Evolutionary conservation across 2,888 invertebrate species (phyloP), one percentile per base, ranked within the genome.

Genomic region (Acrobasis suavella): DNA sequence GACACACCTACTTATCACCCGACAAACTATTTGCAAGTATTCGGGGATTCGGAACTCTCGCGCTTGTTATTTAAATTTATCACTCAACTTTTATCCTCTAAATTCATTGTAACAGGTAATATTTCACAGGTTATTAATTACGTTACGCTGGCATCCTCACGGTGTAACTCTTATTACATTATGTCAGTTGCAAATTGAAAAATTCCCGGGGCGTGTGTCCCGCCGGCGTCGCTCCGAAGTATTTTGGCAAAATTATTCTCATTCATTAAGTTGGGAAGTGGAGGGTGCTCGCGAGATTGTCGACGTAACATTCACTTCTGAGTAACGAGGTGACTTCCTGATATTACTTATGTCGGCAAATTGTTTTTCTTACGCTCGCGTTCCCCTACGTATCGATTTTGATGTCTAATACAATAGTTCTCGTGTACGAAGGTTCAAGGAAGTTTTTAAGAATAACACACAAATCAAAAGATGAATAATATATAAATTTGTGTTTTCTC

Each of bases 111-210:
- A 87, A 87, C 91, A 90, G 90, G 90, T 89, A 91, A 91, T 91
- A 91, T 89, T 92, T 92, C 87, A 91, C 87, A 81, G 87, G 87
- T 91, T 91, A 92, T 91, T 92, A 92, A 92, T 92, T 92, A 90
- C 88, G 85, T 81, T 86, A 87, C 86, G 85, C 83, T 80, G 81
- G 88, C 89, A 88, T 90, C 83, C 87, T 86, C 82, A 85, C 87
- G 83, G 87, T 90, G 91, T 91, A 91, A 91, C 87, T 91, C 91
- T 92, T 91, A 92, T 91, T 87, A 91, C 89, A 90, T 91, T 90
- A 91, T 89, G 89, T 91, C 89, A 90, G 91, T 89, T 88, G 89
- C 89, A 91, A 92, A 91, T 92, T 92, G 91, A 91, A 92, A 92
- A 92, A 92, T 92, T 91, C 91, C 90, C 89, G 86, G 83, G 85